Conservation (phyloP, 2,113 vertebrate species). For the Irena cyanogastra region DNA sequence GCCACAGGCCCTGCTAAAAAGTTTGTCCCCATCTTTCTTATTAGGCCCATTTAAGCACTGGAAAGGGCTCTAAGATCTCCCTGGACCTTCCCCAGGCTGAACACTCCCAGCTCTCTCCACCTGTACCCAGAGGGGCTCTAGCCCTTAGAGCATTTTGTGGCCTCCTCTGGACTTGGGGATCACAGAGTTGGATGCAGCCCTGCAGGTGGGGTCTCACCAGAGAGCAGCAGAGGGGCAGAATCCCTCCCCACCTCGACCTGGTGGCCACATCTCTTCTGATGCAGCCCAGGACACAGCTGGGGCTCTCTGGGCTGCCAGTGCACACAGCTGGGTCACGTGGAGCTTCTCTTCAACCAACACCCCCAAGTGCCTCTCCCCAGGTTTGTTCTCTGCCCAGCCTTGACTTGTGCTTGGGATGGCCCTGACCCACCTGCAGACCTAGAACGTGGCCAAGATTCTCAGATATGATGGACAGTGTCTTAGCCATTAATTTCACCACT, state of each 20-base stretch:
- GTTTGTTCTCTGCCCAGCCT: background rate
- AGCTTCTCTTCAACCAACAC: background rate
- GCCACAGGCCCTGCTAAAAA: background rate
- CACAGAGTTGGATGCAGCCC: background rate
- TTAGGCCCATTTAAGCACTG: background rate
- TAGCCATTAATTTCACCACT: background rate
- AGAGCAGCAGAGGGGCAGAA: background rate
- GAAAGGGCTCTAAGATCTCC: background rate
- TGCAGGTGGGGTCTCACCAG: background rate
- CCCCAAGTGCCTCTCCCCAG: background rate
- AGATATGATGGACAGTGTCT: background rate
- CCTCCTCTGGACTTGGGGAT: background rate
- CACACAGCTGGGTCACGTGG: too few relatives aligned
- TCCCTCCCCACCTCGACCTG: background rate
- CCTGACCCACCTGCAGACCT: background rate
- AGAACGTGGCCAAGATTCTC: background rate
- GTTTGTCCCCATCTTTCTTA: background rate
- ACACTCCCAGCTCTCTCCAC: background rate
- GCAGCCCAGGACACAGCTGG: background rate
- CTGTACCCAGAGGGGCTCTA: background rate
- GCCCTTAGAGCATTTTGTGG: background rate
- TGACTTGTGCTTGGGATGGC: fast-evolving
- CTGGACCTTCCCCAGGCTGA: background rate
- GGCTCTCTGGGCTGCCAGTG: background rate
- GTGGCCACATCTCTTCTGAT: background rate